Base-by-base conservation (phyloP, 2,797 vertebrate species). In the Oreochromis grahami region DNA sequence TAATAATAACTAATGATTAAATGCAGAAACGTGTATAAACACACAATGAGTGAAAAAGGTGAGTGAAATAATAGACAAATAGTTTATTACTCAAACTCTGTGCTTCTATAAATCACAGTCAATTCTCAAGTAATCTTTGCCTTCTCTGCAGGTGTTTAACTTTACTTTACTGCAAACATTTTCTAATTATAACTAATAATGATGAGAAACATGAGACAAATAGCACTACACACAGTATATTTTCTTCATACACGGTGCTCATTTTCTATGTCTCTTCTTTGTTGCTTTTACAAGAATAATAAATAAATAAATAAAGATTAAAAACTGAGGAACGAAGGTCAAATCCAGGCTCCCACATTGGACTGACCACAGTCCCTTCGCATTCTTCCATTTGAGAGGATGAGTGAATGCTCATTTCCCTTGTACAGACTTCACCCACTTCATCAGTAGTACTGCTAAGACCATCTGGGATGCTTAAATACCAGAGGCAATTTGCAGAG, bases 401-500 rank as follows among this genome's bases (percentile, higher is more conserved):
- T 79, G 80, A 79, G 70, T 78, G 63, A 77, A 82, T 70, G 81
- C 86, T 90, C 76, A 91, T 89, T 91, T 89, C 48, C 81, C 63
- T 36, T 87, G 55, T 79, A 83, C 68, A 78, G 72, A 70, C 53
- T 76, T 89, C 82, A 63, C 48, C 74, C 84, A 55, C 84, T 86
- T 82, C 83, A 83, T 79, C 79, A 68, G 86, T 15, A 53, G 83
- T 70, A 84, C 55, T 56, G 81, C 82, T 70, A 26, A 50, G 81
- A 88, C 85, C 83, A 91, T 91, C 72, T 82, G 85, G 84, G 80
- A 84, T 77, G 81, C 91, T 86, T 88, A 88, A 78, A 87, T 74
- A 85, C 84, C 86, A 86, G 45, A 80, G 77, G 76, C 79, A 87
- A 80, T 90, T 89, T 91, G 84, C 81, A 78, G 78, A 84, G 82